Conservation (phyloP, 2,113 vertebrate species). For the Oncorhynchus nerka region DNA sequence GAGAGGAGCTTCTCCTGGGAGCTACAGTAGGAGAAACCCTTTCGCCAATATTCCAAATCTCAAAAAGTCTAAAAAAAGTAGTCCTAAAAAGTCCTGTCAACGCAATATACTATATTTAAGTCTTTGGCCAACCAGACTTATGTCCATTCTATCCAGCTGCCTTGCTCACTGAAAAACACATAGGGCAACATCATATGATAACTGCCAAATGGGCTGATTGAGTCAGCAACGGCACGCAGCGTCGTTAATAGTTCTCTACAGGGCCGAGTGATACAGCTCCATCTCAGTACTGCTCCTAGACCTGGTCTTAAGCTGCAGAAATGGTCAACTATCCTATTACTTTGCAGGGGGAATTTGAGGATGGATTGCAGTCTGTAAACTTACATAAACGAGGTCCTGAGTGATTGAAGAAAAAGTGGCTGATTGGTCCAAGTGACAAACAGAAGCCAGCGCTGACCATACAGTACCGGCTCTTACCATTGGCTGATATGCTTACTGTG, state of each 20-base stretch:
- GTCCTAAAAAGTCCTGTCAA: not conserved
- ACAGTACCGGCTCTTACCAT: slow-evolving; percentile 85
- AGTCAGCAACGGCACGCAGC: slow-evolving; percentile 56
- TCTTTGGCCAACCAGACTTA: too few relatives aligned
- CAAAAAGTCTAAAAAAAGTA: not conserved
- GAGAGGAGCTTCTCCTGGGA: not conserved
- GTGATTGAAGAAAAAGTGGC: slow-evolving; percentile 29
- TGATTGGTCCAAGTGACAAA: slow-evolving; percentile 58
- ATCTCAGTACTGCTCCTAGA: not conserved
- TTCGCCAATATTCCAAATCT: too few relatives aligned
- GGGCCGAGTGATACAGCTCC: too few relatives aligned
- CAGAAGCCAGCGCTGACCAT: slow-evolving; percentile 88
- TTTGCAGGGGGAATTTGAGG: not conserved
- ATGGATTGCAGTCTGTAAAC: not conserved
- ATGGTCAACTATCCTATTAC: not conserved
- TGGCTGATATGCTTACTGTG: slow-evolving; percentile 36
- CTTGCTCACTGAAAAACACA: slow-evolving; percentile 66
- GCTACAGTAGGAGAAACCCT: slow-evolving; percentile 26
- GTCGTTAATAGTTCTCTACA: not conserved
- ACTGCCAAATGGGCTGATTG: slow-evolving; percentile 26
- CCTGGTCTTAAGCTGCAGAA: not conserved
- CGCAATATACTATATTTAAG: not conserved
- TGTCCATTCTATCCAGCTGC: slow-evolving; percentile 31
- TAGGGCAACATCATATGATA: not conserved
- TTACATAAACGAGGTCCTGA: not conserved